Evolutionary conservation across 1,140 invertebrate genomes (phyloP).

Genomic region (Habropoda laboriosa): DNA sequence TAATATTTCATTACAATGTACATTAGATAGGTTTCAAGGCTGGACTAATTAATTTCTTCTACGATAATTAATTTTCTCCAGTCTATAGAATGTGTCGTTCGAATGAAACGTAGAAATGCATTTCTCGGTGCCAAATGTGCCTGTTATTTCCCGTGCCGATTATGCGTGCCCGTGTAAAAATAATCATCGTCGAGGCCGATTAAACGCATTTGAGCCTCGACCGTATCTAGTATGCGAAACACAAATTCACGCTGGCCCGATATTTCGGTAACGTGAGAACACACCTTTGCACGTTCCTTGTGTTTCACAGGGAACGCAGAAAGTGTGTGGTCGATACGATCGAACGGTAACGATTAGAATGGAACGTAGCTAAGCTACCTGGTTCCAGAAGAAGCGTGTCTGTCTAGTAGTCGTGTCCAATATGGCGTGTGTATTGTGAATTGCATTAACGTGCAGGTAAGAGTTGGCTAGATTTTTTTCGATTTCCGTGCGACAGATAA

Average conservation of each 20-base stretch:
- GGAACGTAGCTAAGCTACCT: constrained; percentile 25
- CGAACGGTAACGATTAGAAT: constrained; percentile 25
- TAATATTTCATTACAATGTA: background rate
- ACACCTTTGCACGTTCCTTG: background rate
- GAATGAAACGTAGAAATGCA: background rate
- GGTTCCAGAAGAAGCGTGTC: constrained; percentile 28
- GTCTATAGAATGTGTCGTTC: background rate
- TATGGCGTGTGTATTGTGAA: constrained; percentile 59
- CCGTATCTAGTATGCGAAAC: background rate
- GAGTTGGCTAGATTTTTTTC: constrained; percentile 2
- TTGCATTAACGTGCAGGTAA: constrained; percentile 62
- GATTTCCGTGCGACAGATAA: background rate
- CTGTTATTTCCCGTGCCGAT: background rate
- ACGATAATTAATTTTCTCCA: background rate
- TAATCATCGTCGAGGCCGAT: background rate
- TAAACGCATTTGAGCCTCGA: background rate
- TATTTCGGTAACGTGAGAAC: background rate
- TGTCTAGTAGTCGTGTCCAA: constrained; percentile 65
- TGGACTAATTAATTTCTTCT: background rate
- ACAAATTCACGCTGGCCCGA: background rate
- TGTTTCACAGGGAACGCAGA: background rate
- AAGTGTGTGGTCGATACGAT: constrained; percentile 30
- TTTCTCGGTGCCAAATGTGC: background rate
- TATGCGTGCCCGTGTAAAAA: background rate
- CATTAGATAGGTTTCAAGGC: background rate